Evolutionary conservation across 1,140 invertebrate genomes (phyloP).

Genomic region (Trachymyrmex cornetzi): DNA sequence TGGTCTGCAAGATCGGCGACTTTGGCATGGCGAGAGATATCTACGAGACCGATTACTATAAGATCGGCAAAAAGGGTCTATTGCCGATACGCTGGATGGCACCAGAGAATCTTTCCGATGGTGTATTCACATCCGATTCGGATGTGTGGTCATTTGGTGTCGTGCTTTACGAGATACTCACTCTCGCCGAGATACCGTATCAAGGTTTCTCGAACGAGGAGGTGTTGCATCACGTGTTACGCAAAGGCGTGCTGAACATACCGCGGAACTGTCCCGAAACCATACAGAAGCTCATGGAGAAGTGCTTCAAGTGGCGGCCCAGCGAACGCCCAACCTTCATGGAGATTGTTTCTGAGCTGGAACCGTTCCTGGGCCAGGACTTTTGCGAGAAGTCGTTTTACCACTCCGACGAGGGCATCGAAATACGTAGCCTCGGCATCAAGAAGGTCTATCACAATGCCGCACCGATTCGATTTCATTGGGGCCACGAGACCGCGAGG

Average conservation of each 20-base stretch:
- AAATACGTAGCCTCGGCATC: conserved; percentile 78
- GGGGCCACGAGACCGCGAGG: conserved; percentile 81
- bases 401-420: conserved; percentile 85
- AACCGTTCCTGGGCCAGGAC: conserved; percentile 82
- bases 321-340: conserved; percentile 83
- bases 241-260: conserved; percentile 89
- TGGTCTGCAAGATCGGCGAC: conserved; percentile 92
- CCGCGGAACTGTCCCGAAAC: conserved; percentile 87
- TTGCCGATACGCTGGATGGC: conserved; percentile 93
- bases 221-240: conserved; percentile 90
- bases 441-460: conserved; percentile 81
- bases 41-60: conserved; percentile 92
- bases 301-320: conserved; percentile 86
- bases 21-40: conserved; percentile 92
- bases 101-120: conserved; percentile 91
- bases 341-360: conserved; percentile 86
- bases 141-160: conserved; percentile 93
- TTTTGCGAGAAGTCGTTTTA: conserved; percentile 87
- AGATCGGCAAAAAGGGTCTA: conserved; percentile 89
- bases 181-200: conserved; percentile 92
- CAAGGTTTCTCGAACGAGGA: conserved; percentile 89
- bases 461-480: conserved; percentile 80
- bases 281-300: conserved; percentile 85
- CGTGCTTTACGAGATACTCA: conserved; percentile 93
- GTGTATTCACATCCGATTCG: conserved; percentile 91